These are phyloP conservation scores for Philonicus albiceps DNA, from an alignment of 2,888 invertebrate species.

Conservation along the genomic window DNA sequence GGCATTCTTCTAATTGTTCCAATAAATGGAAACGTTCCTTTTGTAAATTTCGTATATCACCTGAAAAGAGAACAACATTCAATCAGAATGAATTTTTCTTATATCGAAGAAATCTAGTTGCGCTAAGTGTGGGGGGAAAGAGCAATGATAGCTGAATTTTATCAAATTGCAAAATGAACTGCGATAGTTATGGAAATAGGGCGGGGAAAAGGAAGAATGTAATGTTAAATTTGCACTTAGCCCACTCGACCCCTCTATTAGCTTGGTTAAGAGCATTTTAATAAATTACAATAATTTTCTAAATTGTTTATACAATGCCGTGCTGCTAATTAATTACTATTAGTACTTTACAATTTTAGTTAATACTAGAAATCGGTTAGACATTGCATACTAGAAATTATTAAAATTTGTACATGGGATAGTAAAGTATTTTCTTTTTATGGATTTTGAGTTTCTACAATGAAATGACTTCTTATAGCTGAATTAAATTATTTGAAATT, in stretches of 20 bases:
- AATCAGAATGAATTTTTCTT: background rate
- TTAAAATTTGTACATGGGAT: background rate
- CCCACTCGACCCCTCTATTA: background rate
- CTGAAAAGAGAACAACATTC: conserved; percentile 59
- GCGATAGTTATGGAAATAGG: background rate
- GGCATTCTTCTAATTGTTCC: conserved; percentile 76
- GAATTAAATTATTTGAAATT: background rate
- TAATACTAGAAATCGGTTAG: background rate
- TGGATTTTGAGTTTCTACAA: background rate
- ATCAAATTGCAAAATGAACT: background rate
- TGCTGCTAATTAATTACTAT: background rate
- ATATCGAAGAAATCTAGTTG: background rate
- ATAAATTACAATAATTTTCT: background rate
- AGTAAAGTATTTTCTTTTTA: background rate
- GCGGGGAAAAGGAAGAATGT: background rate
- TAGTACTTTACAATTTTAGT: background rate
- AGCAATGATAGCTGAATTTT: background rate
- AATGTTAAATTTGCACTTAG: background rate
- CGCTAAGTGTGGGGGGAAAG: background rate
- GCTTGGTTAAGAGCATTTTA: background rate
- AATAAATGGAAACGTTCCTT: conserved; percentile 75
- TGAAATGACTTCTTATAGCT: background rate
- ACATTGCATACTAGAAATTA: background rate
- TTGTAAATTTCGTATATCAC: conserved; percentile 73
- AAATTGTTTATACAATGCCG: background rate